These are phyloP conservation scores for Xestoiulus laeticollis DNA, from an alignment of 2,888 invertebrate genomes.

Conservation along the genomic window DNA sequence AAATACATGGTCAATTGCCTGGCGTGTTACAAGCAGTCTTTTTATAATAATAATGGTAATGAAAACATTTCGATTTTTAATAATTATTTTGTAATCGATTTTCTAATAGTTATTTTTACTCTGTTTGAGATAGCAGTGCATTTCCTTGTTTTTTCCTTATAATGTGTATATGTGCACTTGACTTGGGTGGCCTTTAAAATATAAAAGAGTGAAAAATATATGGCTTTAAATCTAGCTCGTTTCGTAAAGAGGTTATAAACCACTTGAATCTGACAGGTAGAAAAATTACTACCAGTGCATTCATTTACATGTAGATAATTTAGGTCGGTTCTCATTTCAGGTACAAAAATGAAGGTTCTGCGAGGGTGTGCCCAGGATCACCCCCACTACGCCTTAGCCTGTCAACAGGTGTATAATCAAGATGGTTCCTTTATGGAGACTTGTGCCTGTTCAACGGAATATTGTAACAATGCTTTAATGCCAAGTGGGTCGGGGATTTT, in stretches of 20 bases:
- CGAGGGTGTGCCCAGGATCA: constrained; percentile 44
- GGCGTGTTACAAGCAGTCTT: constrained; percentile 48
- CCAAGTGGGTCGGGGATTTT: neutral
- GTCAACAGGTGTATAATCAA: constrained; percentile 29
- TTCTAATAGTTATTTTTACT: too few species aligned
- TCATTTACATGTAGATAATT: too few species aligned
- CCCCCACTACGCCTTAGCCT: constrained; percentile 27
- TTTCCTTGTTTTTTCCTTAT: too few species aligned
- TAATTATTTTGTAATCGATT: too few species aligned
- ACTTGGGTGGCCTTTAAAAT: neutral
- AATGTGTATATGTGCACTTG: neutral
- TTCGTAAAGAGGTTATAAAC: neutral
- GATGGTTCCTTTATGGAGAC: constrained; percentile 47
- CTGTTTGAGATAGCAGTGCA: too few species aligned
- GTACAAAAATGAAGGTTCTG: constrained; percentile 27
- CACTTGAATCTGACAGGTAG: neutral
- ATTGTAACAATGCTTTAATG: constrained; percentile 23
- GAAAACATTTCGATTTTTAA: neutral
- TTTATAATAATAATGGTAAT: neutral
- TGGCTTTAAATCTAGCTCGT: neutral
- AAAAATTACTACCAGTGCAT: neutral
- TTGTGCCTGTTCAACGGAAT: constrained; percentile 27
- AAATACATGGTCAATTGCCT: constrained; percentile 49
- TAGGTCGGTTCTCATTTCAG: neutral
- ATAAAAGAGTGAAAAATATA: neutral